Evolutionary conservation across 2,797 vertebrate genomes (phyloP), one percentile per base, ranked within the genome.

Genomic region (Florisuga fusca): DNA sequence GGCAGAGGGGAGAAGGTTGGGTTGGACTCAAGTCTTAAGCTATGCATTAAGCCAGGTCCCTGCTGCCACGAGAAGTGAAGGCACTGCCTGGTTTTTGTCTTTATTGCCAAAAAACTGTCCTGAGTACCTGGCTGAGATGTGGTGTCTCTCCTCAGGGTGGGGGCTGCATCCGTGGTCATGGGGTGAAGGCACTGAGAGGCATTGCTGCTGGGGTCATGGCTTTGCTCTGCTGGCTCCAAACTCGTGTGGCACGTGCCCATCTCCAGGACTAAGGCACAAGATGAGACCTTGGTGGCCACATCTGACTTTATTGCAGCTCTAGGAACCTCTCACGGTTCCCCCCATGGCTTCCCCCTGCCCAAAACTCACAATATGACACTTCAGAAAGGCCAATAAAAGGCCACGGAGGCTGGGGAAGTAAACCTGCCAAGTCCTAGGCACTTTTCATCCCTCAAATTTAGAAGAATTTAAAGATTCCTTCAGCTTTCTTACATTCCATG

Each of bases 161-260:
- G 27, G 27, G 33, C 22, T 50, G 46, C 0, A 0, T 1, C 8
- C 9, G 80, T 1, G 14, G 26, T 6, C n/a, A 17, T 2, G 1
- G 2, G 67, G 55, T 22, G 26, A 43, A 57, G 48, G 48, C 79
- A 31, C 45, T 2, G 1, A 1, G 17, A 33, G 55, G 31, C 0
- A 0, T 64, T 84, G 78, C 78, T 1, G 1, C 1, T 3, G 2
- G 55, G 43, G 61, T 67, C 58, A 2, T 5, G 62, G 9, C 57
- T 81, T 31, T 8, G 4, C 15, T 1, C 2, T 3, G 4, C 3
- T 29, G 66, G 50, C 14, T 53, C 84, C 54, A 29, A 63, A 27
- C 58, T 29, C 20, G 0, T 1, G 36, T 4, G 19, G 25, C 50
- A 4, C 0, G 1, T 25, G 31, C 59, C 41, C 48, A 0, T 17